Conservation (phyloP, 2,113 vertebrate genomes). For the Psammodynastes pulverulentus region DNA sequence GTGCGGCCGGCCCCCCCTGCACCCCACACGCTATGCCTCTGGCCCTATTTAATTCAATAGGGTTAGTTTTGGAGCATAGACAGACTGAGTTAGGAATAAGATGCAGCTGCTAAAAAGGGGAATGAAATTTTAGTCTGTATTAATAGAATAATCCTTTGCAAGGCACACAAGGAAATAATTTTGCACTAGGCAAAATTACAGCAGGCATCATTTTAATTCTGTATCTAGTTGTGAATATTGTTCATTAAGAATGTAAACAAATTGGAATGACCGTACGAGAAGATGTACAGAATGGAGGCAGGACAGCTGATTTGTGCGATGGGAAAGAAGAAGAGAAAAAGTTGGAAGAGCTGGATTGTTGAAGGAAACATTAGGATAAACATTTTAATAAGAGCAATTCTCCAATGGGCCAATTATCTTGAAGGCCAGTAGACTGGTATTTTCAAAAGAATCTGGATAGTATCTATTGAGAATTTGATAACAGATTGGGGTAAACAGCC, state of each 20-base stretch:
- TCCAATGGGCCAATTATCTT: not conserved
- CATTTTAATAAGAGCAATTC: not conserved
- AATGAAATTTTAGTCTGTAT: not conserved
- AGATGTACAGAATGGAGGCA: not conserved
- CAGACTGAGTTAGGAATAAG: not conserved
- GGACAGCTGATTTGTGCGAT: not conserved
- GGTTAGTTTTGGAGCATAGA: not conserved
- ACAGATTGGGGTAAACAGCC: not conserved
- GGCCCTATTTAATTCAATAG: not conserved
- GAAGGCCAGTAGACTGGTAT: not conserved
- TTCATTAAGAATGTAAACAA: not conserved
- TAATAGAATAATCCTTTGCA: not conserved
- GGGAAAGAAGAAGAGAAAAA: not conserved
- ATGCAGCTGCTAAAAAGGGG: not conserved
- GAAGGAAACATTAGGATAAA: not conserved
- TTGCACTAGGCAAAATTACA: not conserved
- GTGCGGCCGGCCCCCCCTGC: too few species aligned
- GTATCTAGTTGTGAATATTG: not conserved
- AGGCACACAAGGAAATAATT: not conserved
- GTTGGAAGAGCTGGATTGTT: not conserved
- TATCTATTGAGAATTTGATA: not conserved
- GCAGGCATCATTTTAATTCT: not conserved
- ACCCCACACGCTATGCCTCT: too few species aligned
- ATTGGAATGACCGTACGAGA: not conserved
- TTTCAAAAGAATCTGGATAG: not conserved